Base-by-base conservation (phyloP, 1,140 invertebrate species). In the Homarus americanus region DNA sequence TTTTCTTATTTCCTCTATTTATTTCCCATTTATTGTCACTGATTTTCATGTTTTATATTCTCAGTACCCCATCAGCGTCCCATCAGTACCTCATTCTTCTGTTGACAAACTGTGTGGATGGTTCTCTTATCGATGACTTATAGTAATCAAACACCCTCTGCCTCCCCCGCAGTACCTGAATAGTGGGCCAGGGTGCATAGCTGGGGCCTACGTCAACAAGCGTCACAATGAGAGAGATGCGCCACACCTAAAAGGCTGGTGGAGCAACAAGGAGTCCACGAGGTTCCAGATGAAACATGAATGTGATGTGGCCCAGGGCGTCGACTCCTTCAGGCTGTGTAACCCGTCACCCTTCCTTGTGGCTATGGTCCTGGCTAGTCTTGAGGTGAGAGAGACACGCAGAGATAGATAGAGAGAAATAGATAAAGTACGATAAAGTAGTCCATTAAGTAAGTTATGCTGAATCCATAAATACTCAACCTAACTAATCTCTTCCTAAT, bases 311-410 rank as follows among this genome's bases (percentile, higher is more conserved):
- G 94, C 93, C 80, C 91, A 93, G 17, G 95, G 95, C 15, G 94
- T 95, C 10, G 93, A 94, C 84, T 94, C 94, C 20, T 96, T 95
- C 93, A 93, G 95, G 83, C 92, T 96, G 12, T 95, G 94, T 82
- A 96, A 96, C 93, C 95, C 96, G 15, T 94, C 96, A 20, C 95
- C 95, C 5, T 93, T 96, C 40, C 93, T 96, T 1, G 94, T 94
- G 76, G 94, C 94, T 24, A 93, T 95, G 44, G 93, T 96, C 5
- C 94, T 95, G 92, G 95, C 95, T 32, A 95, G 94, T 93, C 92
- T 95, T 41, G 94, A 95, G 93, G 95, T 95, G 93, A 93, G 38
- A 58, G 10, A 58, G 3, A n/a, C n/a, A n/a, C 20, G 20, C 38
- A 49, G 2, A 0, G 10, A 36, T n/a, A 44, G n/a, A n/a, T 38